These are phyloP conservation scores for Todiramphus saurophagus DNA, from an alignment of 2,113 vertebrate genomes.

Conservation along the genomic window DNA sequence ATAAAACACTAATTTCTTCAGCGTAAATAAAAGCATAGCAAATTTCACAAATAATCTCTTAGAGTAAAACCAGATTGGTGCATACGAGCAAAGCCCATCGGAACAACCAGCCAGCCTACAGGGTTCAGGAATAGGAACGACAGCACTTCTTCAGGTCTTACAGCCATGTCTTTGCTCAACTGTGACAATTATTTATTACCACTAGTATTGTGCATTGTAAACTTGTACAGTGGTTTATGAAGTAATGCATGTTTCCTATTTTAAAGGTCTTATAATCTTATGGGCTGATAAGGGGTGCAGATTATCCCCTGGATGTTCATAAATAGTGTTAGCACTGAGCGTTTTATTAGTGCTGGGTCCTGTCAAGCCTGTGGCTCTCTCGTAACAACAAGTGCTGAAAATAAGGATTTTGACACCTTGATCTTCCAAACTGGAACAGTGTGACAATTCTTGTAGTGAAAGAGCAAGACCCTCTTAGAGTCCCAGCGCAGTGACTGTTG, in stretches of 20 bases:
- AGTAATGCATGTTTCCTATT: conserved; percentile 30
- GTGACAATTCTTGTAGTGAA: neutral
- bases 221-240: neutral
- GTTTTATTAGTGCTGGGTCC: conserved; percentile 9
- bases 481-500: neutral
- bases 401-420: neutral
- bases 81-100: neutral
- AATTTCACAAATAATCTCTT: neutral
- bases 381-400: neutral
- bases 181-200: conserved; percentile 1
- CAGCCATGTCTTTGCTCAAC: neutral
- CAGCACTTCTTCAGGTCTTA: neutral
- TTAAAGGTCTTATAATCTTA: conserved; percentile 34
- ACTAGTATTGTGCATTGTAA: neutral
- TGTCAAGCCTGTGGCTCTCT: neutral
- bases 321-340: conserved; percentile 44
- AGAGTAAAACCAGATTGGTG: neutral
- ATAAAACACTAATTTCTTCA: neutral
- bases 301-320: conserved; percentile 49
- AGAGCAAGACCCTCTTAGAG: neutral
- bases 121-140: neutral
- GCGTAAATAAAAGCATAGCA: neutral
- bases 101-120: neutral
- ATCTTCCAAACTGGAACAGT: neutral
- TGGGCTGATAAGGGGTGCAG: conserved; percentile 30